phyloP scores from a whole-genome alignment of 2,888 invertebrate genomes.

The Meteorus colon region DNA sequence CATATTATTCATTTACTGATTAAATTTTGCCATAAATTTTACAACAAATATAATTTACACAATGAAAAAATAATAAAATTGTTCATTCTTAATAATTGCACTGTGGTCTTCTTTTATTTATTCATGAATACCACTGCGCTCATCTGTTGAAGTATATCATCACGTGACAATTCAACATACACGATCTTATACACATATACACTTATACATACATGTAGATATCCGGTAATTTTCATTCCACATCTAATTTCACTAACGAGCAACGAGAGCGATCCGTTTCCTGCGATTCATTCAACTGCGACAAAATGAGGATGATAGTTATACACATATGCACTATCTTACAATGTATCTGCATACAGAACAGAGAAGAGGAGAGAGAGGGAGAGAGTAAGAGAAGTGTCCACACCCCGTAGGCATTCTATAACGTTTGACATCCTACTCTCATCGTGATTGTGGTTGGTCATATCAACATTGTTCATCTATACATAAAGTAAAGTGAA shows the following conservation, averaged over 20 bases:
- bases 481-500: not conserved
- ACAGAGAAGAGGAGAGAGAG: not conserved
- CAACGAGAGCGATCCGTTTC: slow-evolving; percentile 37
- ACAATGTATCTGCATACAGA: not conserved
- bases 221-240: slow-evolving; percentile 33
- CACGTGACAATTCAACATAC: slow-evolving; percentile 1
- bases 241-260: slow-evolving; percentile 42
- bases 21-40: too few species aligned
- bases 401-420: slow-evolving; percentile 23
- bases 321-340: slow-evolving; percentile 7
- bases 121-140: too few species aligned
- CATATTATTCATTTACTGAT: too few species aligned
- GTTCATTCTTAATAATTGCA: too few species aligned
- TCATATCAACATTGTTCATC: not conserved
- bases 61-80: too few species aligned
- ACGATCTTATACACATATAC: not conserved
- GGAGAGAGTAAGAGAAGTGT: not conserved
- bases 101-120: too few species aligned
- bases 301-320: slow-evolving; percentile 40
- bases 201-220: not conserved
- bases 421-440: slow-evolving; percentile 36
- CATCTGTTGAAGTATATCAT: too few species aligned
- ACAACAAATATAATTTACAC: too few species aligned
- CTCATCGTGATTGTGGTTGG: slow-evolving; percentile 22
- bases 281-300: slow-evolving; percentile 42